Evolutionary conservation across 2,113 vertebrate genomes (phyloP).

Genomic region (Tiliqua scincoides): DNA sequence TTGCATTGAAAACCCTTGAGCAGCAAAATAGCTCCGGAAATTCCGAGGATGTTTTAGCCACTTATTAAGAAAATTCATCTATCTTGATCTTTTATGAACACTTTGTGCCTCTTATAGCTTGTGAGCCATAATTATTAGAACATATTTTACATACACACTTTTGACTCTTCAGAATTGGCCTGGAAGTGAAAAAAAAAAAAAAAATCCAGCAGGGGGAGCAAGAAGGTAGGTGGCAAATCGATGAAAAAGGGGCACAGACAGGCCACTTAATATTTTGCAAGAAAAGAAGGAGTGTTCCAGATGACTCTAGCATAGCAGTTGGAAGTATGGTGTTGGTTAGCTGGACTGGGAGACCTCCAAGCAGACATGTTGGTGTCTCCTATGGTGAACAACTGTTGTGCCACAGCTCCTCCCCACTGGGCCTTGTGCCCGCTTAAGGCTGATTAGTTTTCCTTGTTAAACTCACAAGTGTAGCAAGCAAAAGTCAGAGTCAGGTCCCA

Average conservation of each 20-base stretch:
- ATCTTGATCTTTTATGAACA: constrained; percentile 69
- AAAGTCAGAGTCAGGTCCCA: too few relatives aligned
- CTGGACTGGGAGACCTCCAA: background rate
- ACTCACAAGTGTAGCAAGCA: too few relatives aligned
- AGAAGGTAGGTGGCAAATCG: background rate
- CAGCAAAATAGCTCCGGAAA: constrained; percentile 73
- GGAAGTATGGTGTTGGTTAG: background rate
- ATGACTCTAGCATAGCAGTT: background rate
- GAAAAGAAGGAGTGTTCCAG: background rate
- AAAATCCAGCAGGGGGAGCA: background rate
- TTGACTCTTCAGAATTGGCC: constrained; percentile 35
- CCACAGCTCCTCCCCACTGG: too few relatives aligned
- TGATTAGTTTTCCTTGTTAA: too few relatives aligned
- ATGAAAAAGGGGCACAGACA: background rate
- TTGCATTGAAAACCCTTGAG: constrained; percentile 77
- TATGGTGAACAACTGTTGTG: background rate
- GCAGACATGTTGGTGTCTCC: background rate
- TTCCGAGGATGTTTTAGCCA: constrained; percentile 73
- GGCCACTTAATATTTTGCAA: background rate
- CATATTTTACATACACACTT: constrained; percentile 38
- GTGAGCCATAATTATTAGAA: constrained; percentile 45
- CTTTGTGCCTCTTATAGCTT: constrained; percentile 46
- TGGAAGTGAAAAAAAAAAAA: background rate
- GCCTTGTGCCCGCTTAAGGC: too few relatives aligned
- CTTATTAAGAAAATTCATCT: constrained; percentile 79